Evolutionary conservation across 2,888 invertebrate genomes (phyloP).

Genomic region (Teleogryllus oceanicus): DNA sequence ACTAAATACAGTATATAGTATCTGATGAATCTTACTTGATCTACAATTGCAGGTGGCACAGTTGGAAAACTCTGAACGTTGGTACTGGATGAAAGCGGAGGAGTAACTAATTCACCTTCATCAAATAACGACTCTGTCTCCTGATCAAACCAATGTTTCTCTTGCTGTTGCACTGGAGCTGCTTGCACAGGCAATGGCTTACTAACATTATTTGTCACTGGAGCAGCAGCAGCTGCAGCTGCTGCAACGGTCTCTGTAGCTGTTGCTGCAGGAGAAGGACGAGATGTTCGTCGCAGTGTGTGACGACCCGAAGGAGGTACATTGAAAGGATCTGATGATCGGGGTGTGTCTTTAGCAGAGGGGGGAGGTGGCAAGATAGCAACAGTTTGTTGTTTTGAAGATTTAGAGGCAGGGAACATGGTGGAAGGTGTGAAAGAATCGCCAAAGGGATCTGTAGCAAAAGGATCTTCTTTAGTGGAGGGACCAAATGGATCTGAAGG

Average conservation of each 20-base stretch:
- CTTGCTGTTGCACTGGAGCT: constrained; percentile 36
- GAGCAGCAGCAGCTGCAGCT: constrained; percentile 38
- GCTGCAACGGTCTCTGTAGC: constrained; percentile 24
- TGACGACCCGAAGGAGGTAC: constrained; percentile 37
- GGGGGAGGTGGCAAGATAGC: constrained; percentile 35
- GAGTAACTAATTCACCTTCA: constrained; percentile 45
- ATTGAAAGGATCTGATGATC: constrained; percentile 44
- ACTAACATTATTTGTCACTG: constrained; percentile 45
- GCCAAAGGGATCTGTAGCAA: constrained; percentile 64
- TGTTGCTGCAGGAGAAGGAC: constrained; percentile 35
- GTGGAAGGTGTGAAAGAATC: constrained; percentile 62
- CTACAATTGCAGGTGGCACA: constrained; percentile 25
- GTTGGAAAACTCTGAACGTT: constrained; percentile 25
- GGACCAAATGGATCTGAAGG: constrained; percentile 63
- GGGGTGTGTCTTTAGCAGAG: constrained; percentile 45
- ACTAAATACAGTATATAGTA: constrained; percentile 12
- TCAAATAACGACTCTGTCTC: constrained; percentile 51
- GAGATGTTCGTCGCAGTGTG: constrained; percentile 38
- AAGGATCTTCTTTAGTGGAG: constrained; percentile 49
- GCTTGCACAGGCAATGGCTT: constrained; percentile 42
- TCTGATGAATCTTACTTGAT: constrained; percentile 30
- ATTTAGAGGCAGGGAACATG: constrained; percentile 29
- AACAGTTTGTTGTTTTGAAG: constrained; percentile 25
- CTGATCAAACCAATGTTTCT: constrained; percentile 51
- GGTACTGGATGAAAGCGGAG: constrained; percentile 30